phyloP scores from a whole-genome alignment of 2,113 vertebrate genomes.

The Theristicus caerulescens region DNA sequence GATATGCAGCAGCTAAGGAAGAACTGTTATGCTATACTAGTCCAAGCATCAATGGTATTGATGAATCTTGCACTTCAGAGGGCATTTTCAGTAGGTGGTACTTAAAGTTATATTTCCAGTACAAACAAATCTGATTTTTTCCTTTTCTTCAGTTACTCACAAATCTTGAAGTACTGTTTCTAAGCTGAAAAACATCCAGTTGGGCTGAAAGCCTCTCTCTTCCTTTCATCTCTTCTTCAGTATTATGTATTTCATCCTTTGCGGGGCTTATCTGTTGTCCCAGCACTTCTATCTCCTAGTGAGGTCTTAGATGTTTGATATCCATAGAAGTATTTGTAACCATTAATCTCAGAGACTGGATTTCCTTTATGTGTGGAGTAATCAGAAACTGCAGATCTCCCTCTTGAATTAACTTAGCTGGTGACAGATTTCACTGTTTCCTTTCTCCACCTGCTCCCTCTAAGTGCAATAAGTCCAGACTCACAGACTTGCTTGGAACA shows the following conservation, averaged over 20 bases:
- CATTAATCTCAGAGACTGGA: background rate
- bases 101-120: background rate
- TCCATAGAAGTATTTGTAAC: background rate
- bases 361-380: background rate
- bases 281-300: background rate
- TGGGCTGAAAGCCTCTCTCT: background rate
- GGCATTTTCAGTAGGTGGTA: background rate
- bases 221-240: background rate
- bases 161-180: background rate
- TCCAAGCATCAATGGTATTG: background rate
- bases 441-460: background rate
- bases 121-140: background rate
- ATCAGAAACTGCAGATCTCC: background rate
- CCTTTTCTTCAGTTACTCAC: background rate
- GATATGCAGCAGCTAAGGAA: background rate
- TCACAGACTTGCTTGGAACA: background rate
- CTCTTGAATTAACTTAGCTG: background rate
- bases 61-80: background rate
- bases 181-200: background rate
- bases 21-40: background rate
- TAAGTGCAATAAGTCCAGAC: background rate
- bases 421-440: background rate
- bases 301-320: background rate
- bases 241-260: background rate
- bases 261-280: background rate